Percentiles rank a stretch among this genome's conserved stretches.
Conservation (phyloP, 2,888 invertebrate species). For the Lepeophtheirus nordmannii region DNA sequence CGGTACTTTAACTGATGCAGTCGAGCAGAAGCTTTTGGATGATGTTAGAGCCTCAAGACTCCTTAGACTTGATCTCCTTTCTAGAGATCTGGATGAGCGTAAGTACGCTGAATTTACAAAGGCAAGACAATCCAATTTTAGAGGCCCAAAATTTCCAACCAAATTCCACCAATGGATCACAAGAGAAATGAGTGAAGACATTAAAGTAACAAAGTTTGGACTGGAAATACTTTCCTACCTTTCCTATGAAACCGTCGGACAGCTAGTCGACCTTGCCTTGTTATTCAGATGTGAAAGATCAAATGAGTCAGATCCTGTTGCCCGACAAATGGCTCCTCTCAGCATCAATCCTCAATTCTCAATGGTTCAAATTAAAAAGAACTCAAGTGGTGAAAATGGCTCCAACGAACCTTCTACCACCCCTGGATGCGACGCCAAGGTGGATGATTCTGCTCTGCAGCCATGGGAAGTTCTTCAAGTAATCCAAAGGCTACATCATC, state of each 20-base stretch:
- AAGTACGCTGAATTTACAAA: conserved; percentile 14
- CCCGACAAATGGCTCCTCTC: not conserved
- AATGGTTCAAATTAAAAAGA: conserved; percentile 12
- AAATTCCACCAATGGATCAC: conserved; percentile 8
- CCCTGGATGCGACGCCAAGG: not conserved
- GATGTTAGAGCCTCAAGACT: not conserved
- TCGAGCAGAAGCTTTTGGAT: not conserved
- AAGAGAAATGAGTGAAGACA: conserved; percentile 5
- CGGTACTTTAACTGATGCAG: not conserved
- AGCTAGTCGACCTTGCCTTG: conserved; percentile 16
- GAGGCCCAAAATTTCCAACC: not conserved
- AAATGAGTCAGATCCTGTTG: not conserved
- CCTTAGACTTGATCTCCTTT: not conserved
- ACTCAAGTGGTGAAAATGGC: not conserved
- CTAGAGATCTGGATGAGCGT: conserved; percentile 15
- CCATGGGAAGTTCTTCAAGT: not conserved
- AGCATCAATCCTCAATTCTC: conserved; percentile 12
- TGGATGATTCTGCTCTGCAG: not conserved
- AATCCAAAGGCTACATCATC: not conserved
- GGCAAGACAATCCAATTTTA: conserved; percentile 16
- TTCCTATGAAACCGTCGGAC: conserved; percentile 3
- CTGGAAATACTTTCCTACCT: conserved; percentile 12
- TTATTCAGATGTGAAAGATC: not conserved
- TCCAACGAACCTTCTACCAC: not conserved
- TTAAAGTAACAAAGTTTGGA: not conserved